A percentile compares a stretch with the other conserved stretches of the same genome.
Conservation (phyloP, 92 coral and sea anemone species). For the Bergia puertoricense region DNA sequence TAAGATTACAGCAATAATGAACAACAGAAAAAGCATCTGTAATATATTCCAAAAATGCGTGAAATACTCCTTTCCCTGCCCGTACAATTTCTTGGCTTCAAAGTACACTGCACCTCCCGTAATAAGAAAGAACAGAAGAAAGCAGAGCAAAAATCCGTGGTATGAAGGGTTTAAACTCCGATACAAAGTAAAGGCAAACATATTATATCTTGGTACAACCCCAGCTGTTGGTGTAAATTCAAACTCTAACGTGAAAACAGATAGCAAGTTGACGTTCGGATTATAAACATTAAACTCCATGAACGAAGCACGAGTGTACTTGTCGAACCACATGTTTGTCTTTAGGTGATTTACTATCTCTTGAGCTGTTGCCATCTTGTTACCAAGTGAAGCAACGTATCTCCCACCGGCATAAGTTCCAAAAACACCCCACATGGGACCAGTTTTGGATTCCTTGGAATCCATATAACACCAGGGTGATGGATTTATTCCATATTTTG, state of each 20-base stretch:
- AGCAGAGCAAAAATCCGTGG: not conserved
- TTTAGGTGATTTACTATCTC: not conserved
- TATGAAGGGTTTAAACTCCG: conserved; percentile 1
- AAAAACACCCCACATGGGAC: not conserved
- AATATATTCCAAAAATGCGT: not conserved
- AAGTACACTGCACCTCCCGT: not conserved
- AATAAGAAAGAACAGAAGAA: not conserved
- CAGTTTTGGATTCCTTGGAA: not conserved
- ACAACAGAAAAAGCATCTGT: not conserved
- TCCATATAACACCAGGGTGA: conserved; percentile 5
- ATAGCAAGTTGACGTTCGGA: conserved; percentile 21
- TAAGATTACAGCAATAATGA: not conserved
- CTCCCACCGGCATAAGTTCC: conserved; percentile 14
- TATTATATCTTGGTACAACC: conserved; percentile 10
- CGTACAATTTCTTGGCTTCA: not conserved
- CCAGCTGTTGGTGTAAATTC: conserved; percentile 19
- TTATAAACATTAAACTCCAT: conserved; percentile 24
- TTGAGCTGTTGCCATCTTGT: not conserved
- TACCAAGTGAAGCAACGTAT: conserved; percentile 7
- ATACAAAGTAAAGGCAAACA: conserved; percentile 13
- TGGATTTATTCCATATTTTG: not conserved
- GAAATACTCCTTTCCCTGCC: not conserved
- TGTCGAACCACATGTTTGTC: not conserved
- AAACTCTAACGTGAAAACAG: conserved; percentile 3
- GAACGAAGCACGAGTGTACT: conserved; percentile 8